A percentile compares a stretch with the other conserved stretches of the same genome.
Evolutionary conservation across 2,888 invertebrate species (phyloP).

Genomic region (Melitaea athalia): DNA sequence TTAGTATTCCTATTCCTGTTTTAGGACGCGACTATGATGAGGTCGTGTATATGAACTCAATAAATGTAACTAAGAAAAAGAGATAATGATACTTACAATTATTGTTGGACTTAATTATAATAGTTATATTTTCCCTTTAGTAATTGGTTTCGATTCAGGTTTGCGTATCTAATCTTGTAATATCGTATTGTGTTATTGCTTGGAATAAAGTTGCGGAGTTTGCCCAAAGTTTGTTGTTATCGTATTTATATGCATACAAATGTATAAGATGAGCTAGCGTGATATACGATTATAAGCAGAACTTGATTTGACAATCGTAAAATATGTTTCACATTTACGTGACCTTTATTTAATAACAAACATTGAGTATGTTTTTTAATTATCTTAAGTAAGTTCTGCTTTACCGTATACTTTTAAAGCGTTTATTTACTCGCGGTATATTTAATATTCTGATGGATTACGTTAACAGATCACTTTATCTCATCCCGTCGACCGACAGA

Average conservation of each 20-base stretch:
- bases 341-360: too few relatives aligned
- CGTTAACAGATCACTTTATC: neutral
- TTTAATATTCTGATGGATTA: neutral
- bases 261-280: conserved; percentile 20
- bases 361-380: too few relatives aligned
- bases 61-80: conserved; percentile 37
- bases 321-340: neutral
- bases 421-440: neutral
- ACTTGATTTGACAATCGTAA: neutral
- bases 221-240: conserved; percentile 41
- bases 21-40: neutral
- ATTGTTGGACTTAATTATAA: conserved; percentile 69
- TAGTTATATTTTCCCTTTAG: conserved; percentile 45
- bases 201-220: conserved; percentile 54
- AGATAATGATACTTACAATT: conserved; percentile 48
- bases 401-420: neutral
- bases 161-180: conserved; percentile 56
- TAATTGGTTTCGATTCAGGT: conserved; percentile 51
- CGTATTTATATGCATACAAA: conserved; percentile 28
- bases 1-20: neutral
- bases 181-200: conserved; percentile 54
- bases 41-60: neutral
- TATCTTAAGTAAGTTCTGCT: neutral
- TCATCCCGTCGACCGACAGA: conserved; percentile 49
- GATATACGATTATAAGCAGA: conserved; percentile 15